These are phyloP conservation scores for Campoplex nolae DNA, from an alignment of 2,888 invertebrate genomes.

Conservation along the genomic window DNA sequence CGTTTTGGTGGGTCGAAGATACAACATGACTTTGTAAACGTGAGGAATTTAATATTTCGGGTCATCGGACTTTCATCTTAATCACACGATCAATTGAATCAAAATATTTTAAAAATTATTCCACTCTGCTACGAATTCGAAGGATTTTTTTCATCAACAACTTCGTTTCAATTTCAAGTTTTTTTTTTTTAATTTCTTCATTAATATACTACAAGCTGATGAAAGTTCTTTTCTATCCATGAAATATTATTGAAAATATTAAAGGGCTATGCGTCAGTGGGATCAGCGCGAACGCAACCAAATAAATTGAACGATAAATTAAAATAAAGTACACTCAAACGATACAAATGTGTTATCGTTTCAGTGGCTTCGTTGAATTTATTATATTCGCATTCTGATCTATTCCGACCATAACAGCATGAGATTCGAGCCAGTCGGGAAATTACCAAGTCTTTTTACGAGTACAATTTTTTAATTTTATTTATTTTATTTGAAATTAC, in stretches of 20 bases:
- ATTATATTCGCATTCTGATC: constrained; percentile 19
- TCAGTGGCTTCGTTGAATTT: constrained; percentile 1
- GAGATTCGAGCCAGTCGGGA: neutral
- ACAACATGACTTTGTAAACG: neutral
- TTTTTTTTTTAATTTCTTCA: neutral
- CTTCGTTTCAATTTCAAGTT: neutral
- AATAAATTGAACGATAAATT: constrained; percentile 21
- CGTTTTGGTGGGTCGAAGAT: neutral
- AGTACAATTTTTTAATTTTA: neutral
- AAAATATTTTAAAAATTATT: neutral
- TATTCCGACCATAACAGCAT: constrained; percentile 12
- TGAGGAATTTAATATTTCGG: neutral
- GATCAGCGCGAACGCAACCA: constrained; percentile 2
- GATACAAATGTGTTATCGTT: constrained; percentile 14
- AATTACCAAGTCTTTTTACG: neutral
- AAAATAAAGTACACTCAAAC: constrained; percentile 29
- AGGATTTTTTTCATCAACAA: neutral
- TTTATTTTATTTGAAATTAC: neutral
- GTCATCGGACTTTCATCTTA: neutral
- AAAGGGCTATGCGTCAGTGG: neutral
- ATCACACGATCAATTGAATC: neutral
- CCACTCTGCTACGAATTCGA: neutral
- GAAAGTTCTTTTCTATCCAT: neutral
- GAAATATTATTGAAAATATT: constrained; percentile 8
- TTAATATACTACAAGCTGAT: neutral